Evolutionary conservation across 1,140 invertebrate species (phyloP).

Genomic region (Ceratitis capitata): DNA sequence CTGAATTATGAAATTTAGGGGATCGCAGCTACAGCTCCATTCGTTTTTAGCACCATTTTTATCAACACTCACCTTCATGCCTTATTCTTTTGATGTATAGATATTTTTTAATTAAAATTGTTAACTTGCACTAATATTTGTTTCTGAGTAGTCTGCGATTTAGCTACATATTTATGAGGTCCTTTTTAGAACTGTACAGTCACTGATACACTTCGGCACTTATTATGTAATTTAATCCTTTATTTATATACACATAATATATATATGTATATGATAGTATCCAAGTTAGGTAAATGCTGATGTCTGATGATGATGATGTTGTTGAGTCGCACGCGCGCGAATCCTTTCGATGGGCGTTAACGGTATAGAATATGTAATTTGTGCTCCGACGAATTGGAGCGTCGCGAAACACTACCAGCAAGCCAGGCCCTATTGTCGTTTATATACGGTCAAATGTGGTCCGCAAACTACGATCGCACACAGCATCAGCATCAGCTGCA

Average conservation of each 20-base stretch:
- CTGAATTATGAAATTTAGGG: background rate
- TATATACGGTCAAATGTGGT: slow-evolving; percentile 62
- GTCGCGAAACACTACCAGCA: slow-evolving; percentile 65
- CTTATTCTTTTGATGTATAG: slow-evolving; percentile 14
- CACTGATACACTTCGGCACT: background rate
- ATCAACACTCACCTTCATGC: slow-evolving; percentile 56
- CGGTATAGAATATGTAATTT: background rate
- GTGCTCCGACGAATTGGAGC: slow-evolving; percentile 59
- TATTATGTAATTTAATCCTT: slow-evolving; percentile 20
- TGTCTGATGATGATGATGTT: background rate
- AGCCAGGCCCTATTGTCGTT: slow-evolving; percentile 65
- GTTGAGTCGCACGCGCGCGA: background rate
- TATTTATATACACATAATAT: background rate
- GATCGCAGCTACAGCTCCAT: background rate
- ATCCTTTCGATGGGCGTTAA: slow-evolving; percentile 37
- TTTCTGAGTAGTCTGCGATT: background rate
- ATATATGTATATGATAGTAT: no score
- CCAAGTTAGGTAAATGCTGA: background rate
- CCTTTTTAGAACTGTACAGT: background rate
- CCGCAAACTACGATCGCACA: slow-evolving; percentile 19
- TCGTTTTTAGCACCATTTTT: background rate
- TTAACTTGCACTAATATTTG: background rate
- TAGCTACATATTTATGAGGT: slow-evolving; percentile 16
- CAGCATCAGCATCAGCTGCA: background rate
- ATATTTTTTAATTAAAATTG: background rate